Base-by-base conservation (phyloP, 2,888 invertebrate genomes). In the Drosophila kuntzei region DNA sequence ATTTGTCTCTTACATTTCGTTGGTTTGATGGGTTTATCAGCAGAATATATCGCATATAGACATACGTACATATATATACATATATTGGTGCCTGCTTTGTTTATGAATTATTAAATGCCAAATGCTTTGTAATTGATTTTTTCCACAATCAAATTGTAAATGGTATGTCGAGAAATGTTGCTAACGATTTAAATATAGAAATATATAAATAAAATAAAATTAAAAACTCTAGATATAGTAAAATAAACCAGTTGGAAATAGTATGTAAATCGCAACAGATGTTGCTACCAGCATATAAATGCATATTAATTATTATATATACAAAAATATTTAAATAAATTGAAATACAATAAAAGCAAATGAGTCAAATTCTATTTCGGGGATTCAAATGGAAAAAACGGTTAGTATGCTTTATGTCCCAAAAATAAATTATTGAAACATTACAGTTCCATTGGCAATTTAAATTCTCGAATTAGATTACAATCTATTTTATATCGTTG, bases 61-160 rank as follows among this genome's bases (percentile, higher is more conserved):
- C 41, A 39, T 27, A 59, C 34, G 39, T 27, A 64, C n/a, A 29
- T 51, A 37, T 18, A 44, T 37, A 37, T 49, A 58, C 46, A n/a
- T 14, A 39, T 32, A 62, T 59, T 54, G 51, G 25, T 54, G 54
- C n/a, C 65, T 50, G 55, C 59, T 75, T 57, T 61, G 63, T 69
- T 82, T 74, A 46, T 71, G 53, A 58, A 71, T 53, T 71, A 66
- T 71, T 62, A 64, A 76, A 68, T 78, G 67, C 16, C 37, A 66
- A 71, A 67, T 60, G 83, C 77, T 86, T 82, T 68, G 55, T 80
- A 76, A 80, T 81, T 80, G 74, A 86, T 71, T 78, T 34, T 55
- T 69, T 62, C 46, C 68, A 64, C 53, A 78, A 66, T 71, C 53
- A 65, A 57, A 71, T 67, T 75, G 57, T 62, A 57, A 74, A 64